Percentiles rank a stretch among this genome's conserved stretches.
Conservation (phyloP, 2,113 vertebrate genomes). For the Tretioscincus oriximinensis region DNA sequence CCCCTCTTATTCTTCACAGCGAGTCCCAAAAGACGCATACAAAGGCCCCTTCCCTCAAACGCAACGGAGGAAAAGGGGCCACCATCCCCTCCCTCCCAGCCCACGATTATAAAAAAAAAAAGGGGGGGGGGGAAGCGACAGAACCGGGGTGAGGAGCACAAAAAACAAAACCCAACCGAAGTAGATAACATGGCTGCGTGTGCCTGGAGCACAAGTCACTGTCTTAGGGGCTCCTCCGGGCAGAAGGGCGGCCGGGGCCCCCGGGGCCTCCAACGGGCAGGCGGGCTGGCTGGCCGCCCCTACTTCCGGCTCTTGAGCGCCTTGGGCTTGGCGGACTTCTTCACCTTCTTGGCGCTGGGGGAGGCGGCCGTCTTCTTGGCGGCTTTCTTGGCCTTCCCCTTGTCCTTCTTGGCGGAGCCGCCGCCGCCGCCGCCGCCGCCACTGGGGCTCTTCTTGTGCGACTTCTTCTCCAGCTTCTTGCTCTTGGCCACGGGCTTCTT, state of each 20-base stretch:
- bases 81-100: neutral
- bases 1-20: neutral
- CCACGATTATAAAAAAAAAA: neutral
- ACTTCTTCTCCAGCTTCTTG: conserved; percentile 67
- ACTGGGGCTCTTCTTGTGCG: conserved; percentile 66
- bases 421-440: conserved; percentile 1
- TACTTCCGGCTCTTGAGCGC: conserved; percentile 79
- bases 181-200: conserved; percentile 44
- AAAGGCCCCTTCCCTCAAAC: neutral
- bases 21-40: neutral
- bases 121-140: neutral
- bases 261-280: neutral
- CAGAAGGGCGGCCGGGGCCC: neutral
- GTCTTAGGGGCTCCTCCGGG: conserved; percentile 29
- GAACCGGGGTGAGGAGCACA: conserved; percentile 29
- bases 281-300: neutral
- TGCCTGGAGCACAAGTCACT: conserved; percentile 40
- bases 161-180: conserved; percentile 49
- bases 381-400: conserved; percentile 63
- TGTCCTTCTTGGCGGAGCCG: conserved; percentile 59
- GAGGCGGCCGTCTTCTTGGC: conserved; percentile 69
- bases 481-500: conserved; percentile 59
- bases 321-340: conserved; percentile 79
- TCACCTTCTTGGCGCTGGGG: conserved; percentile 75
- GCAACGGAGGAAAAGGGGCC: neutral